Evolutionary conservation across 2,888 invertebrate species (phyloP).

Genomic region (Pogonocherus hispidulus): DNA sequence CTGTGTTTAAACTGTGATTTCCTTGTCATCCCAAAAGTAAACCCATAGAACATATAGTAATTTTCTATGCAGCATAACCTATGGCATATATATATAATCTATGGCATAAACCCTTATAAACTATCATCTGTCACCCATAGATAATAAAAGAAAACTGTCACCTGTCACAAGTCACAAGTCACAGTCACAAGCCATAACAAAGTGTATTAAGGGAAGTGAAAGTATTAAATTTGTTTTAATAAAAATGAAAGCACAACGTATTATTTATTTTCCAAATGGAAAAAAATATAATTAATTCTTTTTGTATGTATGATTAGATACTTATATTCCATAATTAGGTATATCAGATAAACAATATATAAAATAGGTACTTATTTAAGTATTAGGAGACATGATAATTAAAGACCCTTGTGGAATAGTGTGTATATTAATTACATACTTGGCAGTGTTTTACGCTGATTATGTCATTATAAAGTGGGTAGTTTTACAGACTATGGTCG

Average conservation of each 20-base stretch:
- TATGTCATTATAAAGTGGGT: conserved; percentile 90
- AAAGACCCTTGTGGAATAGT: conserved; percentile 88
- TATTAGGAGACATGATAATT: conserved; percentile 75
- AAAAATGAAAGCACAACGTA: neutral
- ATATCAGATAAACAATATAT: no score
- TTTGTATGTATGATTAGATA: conserved; percentile 5
- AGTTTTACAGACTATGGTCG: conserved; percentile 83
- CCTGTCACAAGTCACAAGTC: neutral
- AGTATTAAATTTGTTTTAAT: conserved; percentile 19
- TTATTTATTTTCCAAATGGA: neutral
- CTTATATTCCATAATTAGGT: conserved; percentile 12
- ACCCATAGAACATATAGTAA: no score
- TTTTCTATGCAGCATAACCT: no score
- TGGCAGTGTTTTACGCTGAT: conserved; percentile 87
- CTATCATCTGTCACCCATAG: no score
- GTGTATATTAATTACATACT: conserved; percentile 85
- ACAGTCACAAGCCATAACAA: neutral
- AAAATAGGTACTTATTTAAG: no score
- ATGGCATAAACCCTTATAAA: no score
- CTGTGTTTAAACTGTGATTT: no score
- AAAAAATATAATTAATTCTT: conserved; percentile 11
- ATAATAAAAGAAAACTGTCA: conserved; percentile 12
- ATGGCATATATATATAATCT: no score
- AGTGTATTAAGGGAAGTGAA: conserved; percentile 11
- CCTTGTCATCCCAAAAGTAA: no score